Conservation (phyloP, 2,888 invertebrate genomes). For the Drosophila mettleri region DNA sequence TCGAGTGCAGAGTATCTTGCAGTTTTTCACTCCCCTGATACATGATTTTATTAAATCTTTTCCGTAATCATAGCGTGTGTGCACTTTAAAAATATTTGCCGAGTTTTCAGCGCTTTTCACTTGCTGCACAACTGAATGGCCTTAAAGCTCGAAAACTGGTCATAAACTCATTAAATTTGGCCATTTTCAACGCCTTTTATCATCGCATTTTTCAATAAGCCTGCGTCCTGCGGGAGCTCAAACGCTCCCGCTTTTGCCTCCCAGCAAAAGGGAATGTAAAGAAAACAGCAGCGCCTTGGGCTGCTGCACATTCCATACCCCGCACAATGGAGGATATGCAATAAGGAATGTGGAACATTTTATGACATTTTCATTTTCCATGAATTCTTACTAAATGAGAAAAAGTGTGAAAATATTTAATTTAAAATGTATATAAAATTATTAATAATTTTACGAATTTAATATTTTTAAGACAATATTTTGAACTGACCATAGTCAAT, state of each 20-base stretch:
- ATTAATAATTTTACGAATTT: too few species aligned
- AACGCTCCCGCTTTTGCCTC: too few species aligned
- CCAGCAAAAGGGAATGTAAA: constrained; percentile 14
- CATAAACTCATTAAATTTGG: constrained; percentile 76
- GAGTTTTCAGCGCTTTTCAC: constrained; percentile 13
- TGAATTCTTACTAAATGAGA: too few species aligned
- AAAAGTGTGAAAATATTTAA: too few species aligned
- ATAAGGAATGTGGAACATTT: too few species aligned
- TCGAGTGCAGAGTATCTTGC: not conserved
- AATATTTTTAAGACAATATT: too few species aligned
- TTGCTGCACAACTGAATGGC: constrained; percentile 22
- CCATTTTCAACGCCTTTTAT: constrained; percentile 52
- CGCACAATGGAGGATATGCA: not conserved
- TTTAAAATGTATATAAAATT: too few species aligned
- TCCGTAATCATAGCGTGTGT: constrained; percentile 17
- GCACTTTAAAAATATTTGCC: constrained; percentile 2
- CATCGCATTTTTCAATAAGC: constrained; percentile 64
- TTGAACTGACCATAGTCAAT: too few species aligned
- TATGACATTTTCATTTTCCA: too few species aligned
- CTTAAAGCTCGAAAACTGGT: constrained; percentile 31
- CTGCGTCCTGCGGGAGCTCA: constrained; percentile 13
- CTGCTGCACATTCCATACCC: constrained; percentile 24
- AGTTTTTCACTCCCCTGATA: too few species aligned
- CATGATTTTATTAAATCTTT: not conserved
- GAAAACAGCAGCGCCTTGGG: constrained; percentile 18